These are phyloP conservation scores for Acrossocheilus fasciatus DNA, from an alignment of 2,797 vertebrate species.

Conservation along the genomic window DNA sequence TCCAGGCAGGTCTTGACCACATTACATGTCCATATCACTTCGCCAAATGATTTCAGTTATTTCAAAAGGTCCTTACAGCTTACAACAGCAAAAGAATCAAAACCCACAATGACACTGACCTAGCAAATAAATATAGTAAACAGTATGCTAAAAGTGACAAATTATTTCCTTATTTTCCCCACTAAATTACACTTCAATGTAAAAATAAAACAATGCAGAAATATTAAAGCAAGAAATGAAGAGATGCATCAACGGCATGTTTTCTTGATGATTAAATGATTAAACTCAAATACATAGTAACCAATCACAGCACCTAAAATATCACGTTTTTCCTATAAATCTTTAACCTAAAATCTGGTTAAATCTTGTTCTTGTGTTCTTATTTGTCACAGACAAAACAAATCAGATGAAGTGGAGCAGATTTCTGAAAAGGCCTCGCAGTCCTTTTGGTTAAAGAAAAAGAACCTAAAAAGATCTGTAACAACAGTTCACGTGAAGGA, in stretches of 20 bases:
- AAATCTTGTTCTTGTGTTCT: background rate
- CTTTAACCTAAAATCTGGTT: background rate
- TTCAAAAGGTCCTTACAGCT: background rate
- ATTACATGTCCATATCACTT: no score
- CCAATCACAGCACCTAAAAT: background rate
- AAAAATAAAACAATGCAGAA: background rate
- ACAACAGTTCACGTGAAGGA: conserved; percentile 45
- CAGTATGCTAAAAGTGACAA: no score
- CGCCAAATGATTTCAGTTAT: no score
- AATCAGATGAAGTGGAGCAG: conserved; percentile 5
- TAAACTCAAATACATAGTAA: background rate
- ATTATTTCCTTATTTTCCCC: no score
- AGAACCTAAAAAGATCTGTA: conserved; percentile 36
- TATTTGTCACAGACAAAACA: background rate
- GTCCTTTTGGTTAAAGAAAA: conserved; percentile 28
- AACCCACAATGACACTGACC: no score
- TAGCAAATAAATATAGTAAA: no score
- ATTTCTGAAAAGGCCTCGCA: background rate
- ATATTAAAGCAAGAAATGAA: background rate
- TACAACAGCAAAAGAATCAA: background rate
- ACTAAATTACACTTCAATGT: background rate
- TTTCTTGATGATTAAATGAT: background rate
- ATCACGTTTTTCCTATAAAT: background rate
- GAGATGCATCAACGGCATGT: background rate
- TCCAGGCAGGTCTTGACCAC: no score